Percentiles rank a stretch among this genome's conserved stretches.
Conservation (phyloP, 2,888 invertebrate species). For the Drosophila lutescens region DNA sequence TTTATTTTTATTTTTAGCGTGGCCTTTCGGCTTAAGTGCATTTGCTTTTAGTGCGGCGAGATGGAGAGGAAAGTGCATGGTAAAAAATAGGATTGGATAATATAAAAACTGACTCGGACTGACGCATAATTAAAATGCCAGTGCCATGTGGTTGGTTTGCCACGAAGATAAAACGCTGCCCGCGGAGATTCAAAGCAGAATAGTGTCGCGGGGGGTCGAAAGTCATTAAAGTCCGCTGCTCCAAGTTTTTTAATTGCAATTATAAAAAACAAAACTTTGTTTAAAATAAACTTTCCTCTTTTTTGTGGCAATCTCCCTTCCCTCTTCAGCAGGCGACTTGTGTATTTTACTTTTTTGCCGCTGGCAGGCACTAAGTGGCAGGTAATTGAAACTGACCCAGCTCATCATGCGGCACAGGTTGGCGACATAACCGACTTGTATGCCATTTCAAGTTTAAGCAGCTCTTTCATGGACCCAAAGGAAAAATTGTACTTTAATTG, state of each 20-base stretch:
- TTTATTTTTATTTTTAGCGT: constrained; percentile 14
- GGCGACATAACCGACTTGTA: constrained; percentile 13
- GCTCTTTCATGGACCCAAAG: constrained; percentile 11
- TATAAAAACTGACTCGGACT: constrained; percentile 53
- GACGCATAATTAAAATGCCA: constrained; percentile 77
- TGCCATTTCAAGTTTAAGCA: constrained; percentile 27
- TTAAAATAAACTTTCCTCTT: constrained; percentile 46
- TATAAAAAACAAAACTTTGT: constrained; percentile 65
- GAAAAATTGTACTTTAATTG: neutral
- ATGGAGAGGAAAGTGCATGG: constrained; percentile 13
- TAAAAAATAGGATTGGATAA: constrained; percentile 13
- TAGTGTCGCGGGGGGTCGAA: constrained; percentile 39
- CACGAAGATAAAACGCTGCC: constrained; percentile 62
- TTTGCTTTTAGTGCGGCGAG: constrained; percentile 66
- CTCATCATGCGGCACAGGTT: constrained; percentile 43
- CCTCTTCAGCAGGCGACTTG: constrained; percentile 12
- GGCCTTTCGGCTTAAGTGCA: constrained; percentile 58
- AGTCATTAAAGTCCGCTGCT: constrained; percentile 67
- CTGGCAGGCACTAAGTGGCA: constrained; percentile 40
- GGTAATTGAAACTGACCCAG: constrained; percentile 50
- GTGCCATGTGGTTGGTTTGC: constrained; percentile 68
- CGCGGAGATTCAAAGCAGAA: constrained; percentile 18
- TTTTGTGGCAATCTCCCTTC: constrained; percentile 15
- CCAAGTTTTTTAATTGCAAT: constrained; percentile 72
- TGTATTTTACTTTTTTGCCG: constrained; percentile 22